These are phyloP conservation scores for Enteromius treurensis DNA, from an alignment of 2,797 vertebrate species.

Conservation along the genomic window DNA sequence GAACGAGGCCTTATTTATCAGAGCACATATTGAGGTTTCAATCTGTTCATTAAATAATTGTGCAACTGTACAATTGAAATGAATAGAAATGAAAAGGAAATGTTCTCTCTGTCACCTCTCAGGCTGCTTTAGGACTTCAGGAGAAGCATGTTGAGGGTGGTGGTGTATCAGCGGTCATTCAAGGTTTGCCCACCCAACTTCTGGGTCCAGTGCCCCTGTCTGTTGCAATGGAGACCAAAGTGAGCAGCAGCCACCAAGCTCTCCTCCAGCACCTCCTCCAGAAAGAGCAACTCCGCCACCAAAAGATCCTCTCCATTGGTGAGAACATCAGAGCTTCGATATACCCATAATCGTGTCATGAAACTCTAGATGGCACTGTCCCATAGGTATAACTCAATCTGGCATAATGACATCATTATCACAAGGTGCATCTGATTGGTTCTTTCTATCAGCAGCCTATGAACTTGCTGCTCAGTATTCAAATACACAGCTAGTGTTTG, in stretches of 20 bases:
- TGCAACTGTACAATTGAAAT: background rate
- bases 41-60: background rate
- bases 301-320: slow-evolving; percentile 93
- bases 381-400: background rate
- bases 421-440: background rate
- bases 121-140: slow-evolving; percentile 88
- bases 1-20: background rate
- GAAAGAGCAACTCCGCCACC: slow-evolving; percentile 97
- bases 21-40: background rate
- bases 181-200: slow-evolving; percentile 86
- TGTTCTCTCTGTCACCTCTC: slow-evolving; percentile 38
- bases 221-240: slow-evolving; percentile 88
- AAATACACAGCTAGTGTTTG: background rate
- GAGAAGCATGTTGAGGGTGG: slow-evolving; percentile 86
- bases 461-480: background rate
- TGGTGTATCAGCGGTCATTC: slow-evolving; percentile 73
- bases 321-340: slow-evolving; percentile 59
- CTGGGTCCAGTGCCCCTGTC: slow-evolving; percentile 83
- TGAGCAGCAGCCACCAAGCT: slow-evolving; percentile 95
- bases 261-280: slow-evolving; percentile 95
- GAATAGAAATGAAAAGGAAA: background rate
- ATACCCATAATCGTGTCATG: background rate
- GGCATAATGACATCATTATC: background rate
- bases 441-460: background rate
- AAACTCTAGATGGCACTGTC: background rate